These are phyloP conservation scores for Nomada goodeniana DNA, from an alignment of 2,888 invertebrate genomes.

Conservation along the genomic window DNA sequence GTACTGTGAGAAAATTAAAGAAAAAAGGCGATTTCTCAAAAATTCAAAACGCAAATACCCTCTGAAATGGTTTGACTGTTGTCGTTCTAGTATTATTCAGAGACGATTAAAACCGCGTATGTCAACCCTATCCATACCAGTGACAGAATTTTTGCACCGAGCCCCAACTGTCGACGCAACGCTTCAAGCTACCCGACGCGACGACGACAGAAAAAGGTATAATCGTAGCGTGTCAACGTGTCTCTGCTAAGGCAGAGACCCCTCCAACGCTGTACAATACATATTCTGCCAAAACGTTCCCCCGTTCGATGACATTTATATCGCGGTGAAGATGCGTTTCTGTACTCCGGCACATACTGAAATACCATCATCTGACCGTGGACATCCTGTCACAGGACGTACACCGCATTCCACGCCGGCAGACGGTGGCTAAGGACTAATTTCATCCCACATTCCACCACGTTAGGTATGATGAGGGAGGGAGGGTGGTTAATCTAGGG, in stretches of 20 bases:
- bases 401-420: slow-evolving; percentile 66
- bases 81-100: background rate
- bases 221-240: slow-evolving; percentile 39
- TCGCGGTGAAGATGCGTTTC: slow-evolving; percentile 59
- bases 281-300: slow-evolving; percentile 45
- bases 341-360: slow-evolving; percentile 55
- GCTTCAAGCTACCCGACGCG: too few relatives aligned
- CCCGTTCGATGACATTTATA: slow-evolving; percentile 62
- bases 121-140: background rate
- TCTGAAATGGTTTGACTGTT: background rate
- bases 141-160: slow-evolving; percentile 1
- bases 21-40: background rate
- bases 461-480: slow-evolving; percentile 57
- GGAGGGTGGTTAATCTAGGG: background rate
- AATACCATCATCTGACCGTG: slow-evolving; percentile 60
- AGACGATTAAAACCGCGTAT: slow-evolving; percentile 15
- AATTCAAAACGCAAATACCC: background rate
- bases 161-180: slow-evolving; percentile 2
- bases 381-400: slow-evolving; percentile 66
- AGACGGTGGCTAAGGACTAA: slow-evolving; percentile 70
- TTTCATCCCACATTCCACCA: slow-evolving; percentile 70
- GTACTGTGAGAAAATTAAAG: too few relatives aligned
- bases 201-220: background rate
- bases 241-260: slow-evolving; percentile 33
- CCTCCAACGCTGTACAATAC: slow-evolving; percentile 1